Percentiles rank a stretch among this genome's conserved stretches.
These are phyloP conservation scores for Busseola fusca DNA, from an alignment of 2,888 invertebrate genomes.

Conservation along the genomic window DNA sequence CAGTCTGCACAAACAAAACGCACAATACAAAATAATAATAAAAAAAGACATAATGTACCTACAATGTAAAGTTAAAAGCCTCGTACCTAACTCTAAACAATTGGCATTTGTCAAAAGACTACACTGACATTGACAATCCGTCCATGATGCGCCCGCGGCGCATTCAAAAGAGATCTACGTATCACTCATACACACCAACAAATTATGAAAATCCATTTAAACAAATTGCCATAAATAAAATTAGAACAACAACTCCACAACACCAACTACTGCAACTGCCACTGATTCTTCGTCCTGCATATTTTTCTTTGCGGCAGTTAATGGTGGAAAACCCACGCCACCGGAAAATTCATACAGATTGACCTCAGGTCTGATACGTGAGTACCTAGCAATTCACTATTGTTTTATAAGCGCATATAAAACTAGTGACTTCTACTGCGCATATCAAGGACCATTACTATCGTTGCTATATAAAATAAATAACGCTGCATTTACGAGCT, in stretches of 20 bases:
- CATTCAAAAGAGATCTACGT: too few relatives aligned
- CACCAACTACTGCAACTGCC: neutral
- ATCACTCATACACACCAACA: too few relatives aligned
- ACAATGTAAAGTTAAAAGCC: too few relatives aligned
- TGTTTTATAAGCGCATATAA: constrained; percentile 45
- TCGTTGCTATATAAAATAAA: constrained; percentile 72
- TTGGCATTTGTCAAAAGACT: too few relatives aligned
- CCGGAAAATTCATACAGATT: neutral
- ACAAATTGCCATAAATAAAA: neutral
- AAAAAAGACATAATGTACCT: too few relatives aligned
- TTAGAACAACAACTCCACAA: too few relatives aligned
- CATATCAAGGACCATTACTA: constrained; percentile 51
- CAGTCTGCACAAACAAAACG: too few relatives aligned
- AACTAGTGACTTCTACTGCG: constrained; percentile 57
- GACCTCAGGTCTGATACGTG: neutral
- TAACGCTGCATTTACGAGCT: constrained; percentile 83
- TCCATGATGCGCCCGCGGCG: too few relatives aligned
- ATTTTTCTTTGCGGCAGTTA: neutral
- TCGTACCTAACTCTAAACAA: too few relatives aligned
- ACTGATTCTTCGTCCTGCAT: neutral
- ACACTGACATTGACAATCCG: too few relatives aligned
- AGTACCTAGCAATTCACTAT: constrained; percentile 5
- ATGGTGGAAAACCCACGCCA: neutral
- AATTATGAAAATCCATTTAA: neutral
- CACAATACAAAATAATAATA: too few relatives aligned